Conservation (phyloP, 2,113 vertebrate genomes). For the Catharus minimus region DNA sequence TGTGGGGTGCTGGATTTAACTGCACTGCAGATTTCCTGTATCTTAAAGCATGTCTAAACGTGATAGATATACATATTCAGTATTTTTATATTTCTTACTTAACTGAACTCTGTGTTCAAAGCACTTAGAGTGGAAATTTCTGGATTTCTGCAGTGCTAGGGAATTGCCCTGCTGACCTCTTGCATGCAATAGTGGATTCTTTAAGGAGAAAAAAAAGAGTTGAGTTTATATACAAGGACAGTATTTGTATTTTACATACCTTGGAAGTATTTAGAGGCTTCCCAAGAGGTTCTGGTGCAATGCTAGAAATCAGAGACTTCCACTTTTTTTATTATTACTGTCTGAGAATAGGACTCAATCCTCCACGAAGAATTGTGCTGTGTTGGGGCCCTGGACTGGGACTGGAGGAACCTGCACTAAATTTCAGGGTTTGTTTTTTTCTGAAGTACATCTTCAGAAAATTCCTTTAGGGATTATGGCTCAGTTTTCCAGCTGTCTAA, state of each 20-base stretch:
- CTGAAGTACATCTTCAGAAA: not conserved
- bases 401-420: not conserved
- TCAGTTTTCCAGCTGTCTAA: constrained; percentile 17
- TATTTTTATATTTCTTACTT: not conserved
- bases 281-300: not conserved
- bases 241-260: not conserved
- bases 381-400: not conserved
- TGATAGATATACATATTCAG: not conserved
- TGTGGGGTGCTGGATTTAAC: not conserved
- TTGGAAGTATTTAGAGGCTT: not conserved
- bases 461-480: not conserved
- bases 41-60: not conserved
- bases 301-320: not conserved
- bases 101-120: not conserved
- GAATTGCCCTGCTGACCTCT: not conserved
- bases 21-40: not conserved
- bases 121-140: not conserved
- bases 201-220: not conserved
- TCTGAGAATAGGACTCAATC: not conserved
- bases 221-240: not conserved
- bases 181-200: not conserved
- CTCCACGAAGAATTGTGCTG: not conserved
- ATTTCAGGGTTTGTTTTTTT: not conserved
- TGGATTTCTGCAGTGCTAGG: not conserved
- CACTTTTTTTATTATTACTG: not conserved